Evolutionary conservation across 2,113 vertebrate genomes (phyloP).

Genomic region (Myocastor coypus): DNA sequence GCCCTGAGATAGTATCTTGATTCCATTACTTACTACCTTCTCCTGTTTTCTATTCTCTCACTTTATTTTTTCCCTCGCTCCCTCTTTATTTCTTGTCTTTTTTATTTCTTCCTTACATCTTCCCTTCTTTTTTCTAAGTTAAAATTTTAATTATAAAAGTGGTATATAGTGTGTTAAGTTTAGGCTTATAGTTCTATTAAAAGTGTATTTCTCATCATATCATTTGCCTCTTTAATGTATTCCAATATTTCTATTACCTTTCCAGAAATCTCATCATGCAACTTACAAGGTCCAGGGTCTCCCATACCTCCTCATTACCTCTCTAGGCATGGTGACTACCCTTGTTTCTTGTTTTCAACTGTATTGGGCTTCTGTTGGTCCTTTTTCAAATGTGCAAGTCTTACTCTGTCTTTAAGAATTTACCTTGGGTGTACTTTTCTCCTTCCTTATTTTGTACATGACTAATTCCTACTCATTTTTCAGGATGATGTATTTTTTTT

Average conservation of each 20-base stretch:
- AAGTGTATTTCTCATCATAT: not conserved
- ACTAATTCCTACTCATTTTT: slow-evolving; percentile 24
- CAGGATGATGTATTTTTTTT: not conserved
- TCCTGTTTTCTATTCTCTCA: no score
- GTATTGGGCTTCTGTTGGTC: not conserved
- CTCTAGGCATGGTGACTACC: not conserved
- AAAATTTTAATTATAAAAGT: not conserved
- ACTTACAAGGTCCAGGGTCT: not conserved
- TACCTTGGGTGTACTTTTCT: not conserved
- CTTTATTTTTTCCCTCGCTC: rapidly evolving
- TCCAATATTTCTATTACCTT: not conserved
- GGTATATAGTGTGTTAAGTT: not conserved
- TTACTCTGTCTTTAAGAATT: not conserved
- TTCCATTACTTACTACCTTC: not conserved
- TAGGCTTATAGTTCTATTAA: not conserved
- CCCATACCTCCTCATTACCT: not conserved
- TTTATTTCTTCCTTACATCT: not conserved
- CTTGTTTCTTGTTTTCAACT: not conserved
- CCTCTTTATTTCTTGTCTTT: no score
- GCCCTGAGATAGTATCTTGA: not conserved
- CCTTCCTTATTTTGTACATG: not conserved
- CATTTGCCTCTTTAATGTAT: not conserved
- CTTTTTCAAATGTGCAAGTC: not conserved
- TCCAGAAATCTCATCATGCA: not conserved
- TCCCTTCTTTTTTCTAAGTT: not conserved